Conservation (phyloP, 2,888 invertebrate species). For the Notodonta dromedarius region DNA sequence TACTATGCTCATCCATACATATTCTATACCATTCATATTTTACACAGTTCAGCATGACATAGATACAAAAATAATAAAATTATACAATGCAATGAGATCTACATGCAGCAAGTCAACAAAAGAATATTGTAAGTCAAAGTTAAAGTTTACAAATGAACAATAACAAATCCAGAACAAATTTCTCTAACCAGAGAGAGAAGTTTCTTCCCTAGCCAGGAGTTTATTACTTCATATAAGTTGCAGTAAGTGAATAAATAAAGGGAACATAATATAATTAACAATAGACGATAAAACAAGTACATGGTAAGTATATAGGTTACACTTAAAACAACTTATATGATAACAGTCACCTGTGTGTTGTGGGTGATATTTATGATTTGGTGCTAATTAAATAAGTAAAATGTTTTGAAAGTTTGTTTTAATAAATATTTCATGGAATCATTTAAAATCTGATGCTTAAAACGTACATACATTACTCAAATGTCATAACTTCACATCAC, state of each 20-base stretch:
- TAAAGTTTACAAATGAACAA: constrained; percentile 16
- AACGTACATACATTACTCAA: constrained; percentile 53
- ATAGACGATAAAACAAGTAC: background rate
- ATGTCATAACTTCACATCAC: constrained; percentile 70
- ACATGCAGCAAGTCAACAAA: constrained; percentile 18
- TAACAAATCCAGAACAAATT: background rate
- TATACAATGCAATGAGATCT: constrained; percentile 49
- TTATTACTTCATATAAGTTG: constrained; percentile 25
- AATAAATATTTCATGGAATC: constrained; percentile 72
- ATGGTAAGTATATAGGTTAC: background rate
- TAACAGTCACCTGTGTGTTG: constrained; percentile 10
- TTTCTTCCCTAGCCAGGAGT: constrained; percentile 19
- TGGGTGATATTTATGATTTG: constrained; percentile 18
- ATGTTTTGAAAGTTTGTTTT: constrained; percentile 51
- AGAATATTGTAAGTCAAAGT: background rate
- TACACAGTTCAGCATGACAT: constrained; percentile 41
- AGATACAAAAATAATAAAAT: constrained; percentile 41
- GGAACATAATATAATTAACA: background rate
- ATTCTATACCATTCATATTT: constrained; percentile 38
- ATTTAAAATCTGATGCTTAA: constrained; percentile 67
- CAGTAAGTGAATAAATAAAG: constrained; percentile 2
- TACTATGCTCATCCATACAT: constrained; percentile 33
- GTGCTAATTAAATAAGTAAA: constrained; percentile 50
- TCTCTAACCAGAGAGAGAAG: constrained; percentile 4
- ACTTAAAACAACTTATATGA: constrained; percentile 2